Base-by-base conservation (phyloP, 2,113 vertebrate species). In the Microtus richardsoni region DNA sequence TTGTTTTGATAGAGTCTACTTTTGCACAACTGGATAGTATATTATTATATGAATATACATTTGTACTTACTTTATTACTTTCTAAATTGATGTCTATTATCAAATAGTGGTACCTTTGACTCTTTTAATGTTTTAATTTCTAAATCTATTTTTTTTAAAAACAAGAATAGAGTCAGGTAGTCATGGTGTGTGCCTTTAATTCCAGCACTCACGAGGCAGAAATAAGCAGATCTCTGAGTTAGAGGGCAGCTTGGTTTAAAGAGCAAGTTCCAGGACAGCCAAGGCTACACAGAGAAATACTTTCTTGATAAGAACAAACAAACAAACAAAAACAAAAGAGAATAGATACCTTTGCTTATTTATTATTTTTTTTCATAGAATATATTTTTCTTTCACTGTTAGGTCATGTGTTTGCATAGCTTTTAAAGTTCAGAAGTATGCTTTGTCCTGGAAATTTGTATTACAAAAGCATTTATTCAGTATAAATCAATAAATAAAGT, bases 401-500 rank as follows among this genome's bases (percentile, higher is more conserved):
- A 82, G 12, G 52, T 2, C 12, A 22, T 22, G 6, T 82, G 1
- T 71, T 30, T 28, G 70, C 7, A 54, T 1, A 91, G 2, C 10
- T 9, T 89, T 85, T 94, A 83, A 95, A 54, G 14, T n/a, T 80
- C 0, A 75, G 44, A 54, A 91, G 1, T 68, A 80, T 77, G 41
- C 70, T 71, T 17, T 75, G 14, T 75, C 66, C 9, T n/a, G 6
- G 73, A 86, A 86, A 54, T 90, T 89, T 91, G 66, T 47, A 86
- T 54, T 82, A 71, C 3, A 91, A 83, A 91, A 62, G 0, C 2
- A 17, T 44, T 14, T 54, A 0, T 3, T 73, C 82, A 21, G 1
- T 52, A 70, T 73, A 96, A 86, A 22, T 89, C 79, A 92, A 88
- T 64, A 94, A 94, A 77, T n/a, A 84, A 75, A 91, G 2, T 68